Evolutionary conservation across 2,888 invertebrate species (phyloP).

Genomic region (Allygus modestus): DNA sequence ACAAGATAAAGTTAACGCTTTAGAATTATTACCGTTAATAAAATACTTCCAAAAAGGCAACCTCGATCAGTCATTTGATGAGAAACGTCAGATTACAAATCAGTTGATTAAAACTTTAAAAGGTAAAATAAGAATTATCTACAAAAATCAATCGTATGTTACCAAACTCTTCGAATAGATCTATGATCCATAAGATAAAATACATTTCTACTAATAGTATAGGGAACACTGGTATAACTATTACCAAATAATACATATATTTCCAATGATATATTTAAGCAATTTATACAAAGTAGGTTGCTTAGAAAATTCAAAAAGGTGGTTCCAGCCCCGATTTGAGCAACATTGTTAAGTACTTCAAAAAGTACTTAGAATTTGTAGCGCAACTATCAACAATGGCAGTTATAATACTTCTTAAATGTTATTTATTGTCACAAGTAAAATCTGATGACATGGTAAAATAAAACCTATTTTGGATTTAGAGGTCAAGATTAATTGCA

Average conservation of each 20-base stretch:
- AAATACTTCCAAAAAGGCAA: conserved; percentile 3
- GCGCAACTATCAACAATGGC: background rate
- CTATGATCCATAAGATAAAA: background rate
- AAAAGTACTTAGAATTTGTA: background rate
- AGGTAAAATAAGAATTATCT: background rate
- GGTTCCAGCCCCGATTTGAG: background rate
- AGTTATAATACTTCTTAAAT: background rate
- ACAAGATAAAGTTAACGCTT: conserved; percentile 5
- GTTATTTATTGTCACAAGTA: background rate
- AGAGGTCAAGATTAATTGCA: no score
- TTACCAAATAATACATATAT: no score
- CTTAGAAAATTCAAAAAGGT: no score
- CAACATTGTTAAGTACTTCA: background rate
- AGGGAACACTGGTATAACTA: no score
- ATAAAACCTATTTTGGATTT: no score
- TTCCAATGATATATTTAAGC: no score
- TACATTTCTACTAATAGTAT: no score
- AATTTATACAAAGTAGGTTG: no score
- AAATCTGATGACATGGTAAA: no score
- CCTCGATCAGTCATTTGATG: background rate
- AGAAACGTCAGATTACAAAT: background rate
- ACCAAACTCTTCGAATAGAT: background rate
- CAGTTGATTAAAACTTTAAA: background rate
- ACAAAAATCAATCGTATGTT: background rate
- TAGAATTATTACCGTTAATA: background rate